Evolutionary conservation across 2,888 invertebrate genomes (phyloP).

Genomic region (Gasteruption jaculator): DNA sequence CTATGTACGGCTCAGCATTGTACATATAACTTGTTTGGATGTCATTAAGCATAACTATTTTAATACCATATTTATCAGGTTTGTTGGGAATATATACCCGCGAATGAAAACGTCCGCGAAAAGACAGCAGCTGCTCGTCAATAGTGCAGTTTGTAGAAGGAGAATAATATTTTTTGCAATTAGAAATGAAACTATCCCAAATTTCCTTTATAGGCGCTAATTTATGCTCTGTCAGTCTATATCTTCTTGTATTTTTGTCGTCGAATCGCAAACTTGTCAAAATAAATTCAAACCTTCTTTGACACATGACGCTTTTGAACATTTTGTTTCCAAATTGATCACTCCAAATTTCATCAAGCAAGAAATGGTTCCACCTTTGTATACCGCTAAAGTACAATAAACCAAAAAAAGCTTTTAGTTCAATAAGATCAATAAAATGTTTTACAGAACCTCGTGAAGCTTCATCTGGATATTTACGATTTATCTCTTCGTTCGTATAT

Average conservation of each 20-base stretch:
- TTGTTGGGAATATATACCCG: constrained; percentile 25
- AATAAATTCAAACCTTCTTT: constrained; percentile 20
- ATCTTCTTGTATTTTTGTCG: constrained; percentile 19
- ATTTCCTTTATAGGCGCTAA: constrained; percentile 26
- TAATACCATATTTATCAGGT: constrained; percentile 25
- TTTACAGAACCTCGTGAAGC: not conserved
- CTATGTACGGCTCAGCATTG: constrained; percentile 19
- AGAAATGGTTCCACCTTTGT: constrained; percentile 8
- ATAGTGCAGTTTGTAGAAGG: constrained; percentile 25
- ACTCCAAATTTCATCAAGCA: too few species aligned
- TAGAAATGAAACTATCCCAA: constrained; percentile 24
- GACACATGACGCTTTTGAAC: constrained; percentile 21
- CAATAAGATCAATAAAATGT: constrained; percentile 11
- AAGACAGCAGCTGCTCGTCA: constrained; percentile 27
- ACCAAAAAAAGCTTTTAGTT: constrained; percentile 15
- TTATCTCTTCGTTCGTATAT: constrained; percentile 12
- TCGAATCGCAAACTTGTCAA: constrained; percentile 23
- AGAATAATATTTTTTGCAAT: constrained; percentile 23
- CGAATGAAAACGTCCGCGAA: constrained; percentile 24
- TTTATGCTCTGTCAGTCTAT: constrained; percentile 17
- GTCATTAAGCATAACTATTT: constrained; percentile 20
- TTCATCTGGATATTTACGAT: not conserved
- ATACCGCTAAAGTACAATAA: constrained; percentile 15
- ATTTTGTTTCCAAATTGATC: too few species aligned
- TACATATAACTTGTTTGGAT: constrained; percentile 1